phyloP scores from a whole-genome alignment of 2,113 vertebrate genomes.

The Varanus salvator region DNA sequence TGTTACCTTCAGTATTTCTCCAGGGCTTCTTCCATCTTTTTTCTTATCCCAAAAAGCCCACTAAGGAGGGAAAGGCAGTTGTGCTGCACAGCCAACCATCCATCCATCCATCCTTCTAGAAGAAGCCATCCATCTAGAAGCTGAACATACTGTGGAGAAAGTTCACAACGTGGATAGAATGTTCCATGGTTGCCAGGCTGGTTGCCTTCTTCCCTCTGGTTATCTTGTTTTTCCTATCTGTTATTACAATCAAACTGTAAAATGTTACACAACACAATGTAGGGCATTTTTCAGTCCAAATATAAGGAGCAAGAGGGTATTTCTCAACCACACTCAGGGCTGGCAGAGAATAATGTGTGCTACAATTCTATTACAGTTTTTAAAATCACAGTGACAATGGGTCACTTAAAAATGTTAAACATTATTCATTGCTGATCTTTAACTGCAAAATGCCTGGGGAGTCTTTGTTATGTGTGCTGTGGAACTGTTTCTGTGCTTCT shows the following conservation, averaged over 20 bases:
- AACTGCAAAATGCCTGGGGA: neutral
- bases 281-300: neutral
- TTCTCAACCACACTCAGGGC: neutral
- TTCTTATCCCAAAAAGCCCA: too few species aligned
- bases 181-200: neutral
- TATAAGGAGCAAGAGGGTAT: neutral
- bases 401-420: neutral
- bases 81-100: too few species aligned
- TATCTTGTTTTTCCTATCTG: neutral
- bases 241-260: neutral
- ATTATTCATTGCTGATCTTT: neutral
- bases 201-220: neutral
- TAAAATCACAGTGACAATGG: neutral
- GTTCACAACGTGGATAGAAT: neutral
- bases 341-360: neutral
- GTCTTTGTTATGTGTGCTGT: neutral
- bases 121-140: too few species aligned
- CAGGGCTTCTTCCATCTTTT: too few species aligned
- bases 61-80: too few species aligned
- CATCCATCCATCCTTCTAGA: too few species aligned
- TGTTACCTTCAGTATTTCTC: too few species aligned
- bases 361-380: neutral
- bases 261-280: neutral
- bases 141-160: neutral
- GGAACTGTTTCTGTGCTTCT: slow-evolving; percentile 7